Percentiles rank a stretch among this genome's conserved stretches.
phyloP scores from a whole-genome alignment of 1,140 invertebrate genomes.

The Hyposmocoma kahamanoa region DNA sequence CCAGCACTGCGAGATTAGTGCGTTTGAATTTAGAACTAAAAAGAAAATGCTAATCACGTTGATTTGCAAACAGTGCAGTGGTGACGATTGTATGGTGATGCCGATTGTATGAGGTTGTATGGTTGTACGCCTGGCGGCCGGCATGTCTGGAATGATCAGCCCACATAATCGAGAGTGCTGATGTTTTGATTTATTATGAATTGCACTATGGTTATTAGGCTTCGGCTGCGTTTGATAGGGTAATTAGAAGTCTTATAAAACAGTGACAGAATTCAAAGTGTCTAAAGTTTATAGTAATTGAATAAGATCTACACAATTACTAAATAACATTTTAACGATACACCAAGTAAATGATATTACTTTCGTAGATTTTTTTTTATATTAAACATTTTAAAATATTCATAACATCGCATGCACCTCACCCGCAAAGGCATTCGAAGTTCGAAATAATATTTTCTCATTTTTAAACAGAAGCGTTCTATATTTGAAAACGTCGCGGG shows the following conservation, averaged over 20 bases:
- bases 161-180: slow-evolving; percentile 29
- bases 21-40: slow-evolving; percentile 9
- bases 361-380: no score
- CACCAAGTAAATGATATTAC: no score
- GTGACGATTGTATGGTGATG: slow-evolving; percentile 15
- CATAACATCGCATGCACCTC: slow-evolving; percentile 32
- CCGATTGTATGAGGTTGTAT: slow-evolving; percentile 10
- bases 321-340: no score
- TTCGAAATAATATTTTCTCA: slow-evolving; percentile 49
- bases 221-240: no score
- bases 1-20: slow-evolving; percentile 6
- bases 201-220: no score
- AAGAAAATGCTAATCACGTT: slow-evolving; percentile 12
- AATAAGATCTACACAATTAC: no score
- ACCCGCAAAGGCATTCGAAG: slow-evolving; percentile 65
- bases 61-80: slow-evolving; percentile 14
- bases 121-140: not conserved
- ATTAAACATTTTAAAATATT: not conserved
- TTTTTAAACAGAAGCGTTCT: slow-evolving; percentile 49
- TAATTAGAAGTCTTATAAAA: no score
- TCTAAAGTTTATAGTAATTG: no score
- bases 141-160: not conserved
- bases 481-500: slow-evolving; percentile 64
- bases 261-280: no score
- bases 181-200: no score